Conservation (phyloP, 2,113 vertebrate genomes). For the Eptesicus fuscus region DNA sequence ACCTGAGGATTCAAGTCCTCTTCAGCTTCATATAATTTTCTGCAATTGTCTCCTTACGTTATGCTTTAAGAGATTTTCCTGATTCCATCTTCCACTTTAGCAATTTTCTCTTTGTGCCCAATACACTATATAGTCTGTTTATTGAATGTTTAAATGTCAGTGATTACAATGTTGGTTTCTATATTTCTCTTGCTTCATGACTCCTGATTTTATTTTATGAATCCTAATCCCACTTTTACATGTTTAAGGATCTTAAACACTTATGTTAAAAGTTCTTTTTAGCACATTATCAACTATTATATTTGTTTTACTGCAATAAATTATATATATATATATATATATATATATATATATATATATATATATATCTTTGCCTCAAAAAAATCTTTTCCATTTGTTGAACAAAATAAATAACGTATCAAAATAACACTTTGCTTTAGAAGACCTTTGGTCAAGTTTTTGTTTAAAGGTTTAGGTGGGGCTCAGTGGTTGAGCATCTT, state of each 20-base stretch:
- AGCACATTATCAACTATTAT: neutral
- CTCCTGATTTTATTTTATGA: slow-evolving; percentile 12
- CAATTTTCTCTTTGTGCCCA: slow-evolving; percentile 4
- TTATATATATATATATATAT: too few species aligned
- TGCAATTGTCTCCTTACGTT: neutral
- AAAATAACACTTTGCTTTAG: neutral
- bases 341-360: too few species aligned
- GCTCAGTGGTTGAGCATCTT: too few species aligned
- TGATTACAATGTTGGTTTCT: neutral
- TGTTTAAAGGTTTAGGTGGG: neutral
- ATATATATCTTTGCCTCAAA: neutral
- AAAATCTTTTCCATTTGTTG: neutral
- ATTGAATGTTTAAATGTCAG: neutral
- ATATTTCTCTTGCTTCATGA: neutral
- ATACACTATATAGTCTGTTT: neutral
- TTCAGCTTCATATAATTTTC: neutral
- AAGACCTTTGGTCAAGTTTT: neutral
- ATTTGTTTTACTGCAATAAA: neutral
- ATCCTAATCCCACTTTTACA: neutral
- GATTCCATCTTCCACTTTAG: neutral
- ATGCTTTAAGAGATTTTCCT: neutral
- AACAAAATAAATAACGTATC: neutral
- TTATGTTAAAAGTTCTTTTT: slow-evolving; percentile 12
- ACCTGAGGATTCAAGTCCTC: neutral
- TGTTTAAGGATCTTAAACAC: neutral